These are phyloP conservation scores for Alcedo quadribrachys DNA, from an alignment of 2,797 vertebrate species.

Conservation along the genomic window DNA sequence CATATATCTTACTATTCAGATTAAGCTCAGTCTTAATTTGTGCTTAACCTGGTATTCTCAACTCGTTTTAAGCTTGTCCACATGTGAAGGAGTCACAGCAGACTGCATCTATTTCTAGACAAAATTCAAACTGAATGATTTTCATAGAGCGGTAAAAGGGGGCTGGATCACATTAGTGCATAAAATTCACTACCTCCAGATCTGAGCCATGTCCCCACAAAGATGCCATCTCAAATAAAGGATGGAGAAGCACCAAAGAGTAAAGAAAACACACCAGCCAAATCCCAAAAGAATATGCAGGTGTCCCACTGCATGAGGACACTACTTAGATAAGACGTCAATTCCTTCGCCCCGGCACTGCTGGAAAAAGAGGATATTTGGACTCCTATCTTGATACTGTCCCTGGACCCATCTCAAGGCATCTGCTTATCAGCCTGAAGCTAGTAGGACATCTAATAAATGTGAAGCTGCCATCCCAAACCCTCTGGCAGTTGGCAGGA, in stretches of 20 bases:
- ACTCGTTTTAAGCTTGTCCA: background rate
- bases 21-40: background rate
- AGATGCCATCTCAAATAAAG: background rate
- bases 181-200: background rate
- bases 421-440: slow-evolving; percentile 36
- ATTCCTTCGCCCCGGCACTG: background rate
- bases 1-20: background rate
- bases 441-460: slow-evolving; percentile 57
- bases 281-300: background rate
- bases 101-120: background rate
- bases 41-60: background rate
- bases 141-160: background rate
- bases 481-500: slow-evolving; percentile 54
- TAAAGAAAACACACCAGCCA: background rate
- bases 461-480: slow-evolving; percentile 52
- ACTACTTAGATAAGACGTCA: slow-evolving; percentile 29
- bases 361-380: slow-evolving; percentile 25
- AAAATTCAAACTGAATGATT: background rate
- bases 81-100: background rate
- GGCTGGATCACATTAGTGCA: background rate
- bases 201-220: background rate
- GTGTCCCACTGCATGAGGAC: background rate
- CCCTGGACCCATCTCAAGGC: slow-evolving; percentile 31
- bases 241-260: background rate
- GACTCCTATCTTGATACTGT: slow-evolving; percentile 18